phyloP scores from a whole-genome alignment of 1,140 invertebrate species.

The Harpegnathos saltator region DNA sequence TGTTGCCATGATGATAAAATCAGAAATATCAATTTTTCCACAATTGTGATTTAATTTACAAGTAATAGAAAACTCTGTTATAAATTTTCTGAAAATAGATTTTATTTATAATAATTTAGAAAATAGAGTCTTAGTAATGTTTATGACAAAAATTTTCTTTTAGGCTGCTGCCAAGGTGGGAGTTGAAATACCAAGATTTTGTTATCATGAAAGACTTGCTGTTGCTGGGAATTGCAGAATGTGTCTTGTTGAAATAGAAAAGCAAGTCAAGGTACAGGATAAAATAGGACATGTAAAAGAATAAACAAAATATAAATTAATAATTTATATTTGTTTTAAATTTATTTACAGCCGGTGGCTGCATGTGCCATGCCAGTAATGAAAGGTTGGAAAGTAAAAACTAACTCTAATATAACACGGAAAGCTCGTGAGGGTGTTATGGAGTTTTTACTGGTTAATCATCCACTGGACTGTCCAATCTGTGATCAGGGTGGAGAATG shows the following conservation, averaged over 20 bases:
- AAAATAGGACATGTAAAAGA: not conserved
- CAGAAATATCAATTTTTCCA: not conserved
- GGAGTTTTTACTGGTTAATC: conserved; percentile 99
- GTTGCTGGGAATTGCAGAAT: conserved; percentile 99
- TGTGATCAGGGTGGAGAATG: conserved; percentile 99
- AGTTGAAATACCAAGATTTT: conserved; percentile 99
- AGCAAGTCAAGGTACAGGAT: conserved; percentile 90
- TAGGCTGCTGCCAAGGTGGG: conserved; percentile 98
- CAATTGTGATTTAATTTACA: not conserved
- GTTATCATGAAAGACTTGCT: conserved; percentile 99
- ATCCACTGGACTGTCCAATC: conserved; percentile 99
- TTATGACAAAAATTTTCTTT: conserved; percentile 68
- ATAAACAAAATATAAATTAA: not conserved
- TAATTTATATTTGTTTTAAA: conserved; percentile 24
- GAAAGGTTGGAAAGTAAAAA: conserved; percentile 99
- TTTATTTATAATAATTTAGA: not conserved
- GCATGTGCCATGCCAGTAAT: conserved; percentile 99
- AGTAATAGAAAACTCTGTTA: not conserved
- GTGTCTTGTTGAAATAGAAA: conserved; percentile 99
- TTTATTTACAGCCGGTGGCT: conserved; percentile 94
- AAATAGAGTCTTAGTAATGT: not conserved
- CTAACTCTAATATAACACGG: conserved; percentile 97
- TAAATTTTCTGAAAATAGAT: not conserved
- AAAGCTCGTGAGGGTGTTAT: conserved; percentile 99
- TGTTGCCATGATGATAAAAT: not conserved